Base-by-base conservation (phyloP, 2,113 vertebrate species). In the Thamnaconus septentrionalis region DNA sequence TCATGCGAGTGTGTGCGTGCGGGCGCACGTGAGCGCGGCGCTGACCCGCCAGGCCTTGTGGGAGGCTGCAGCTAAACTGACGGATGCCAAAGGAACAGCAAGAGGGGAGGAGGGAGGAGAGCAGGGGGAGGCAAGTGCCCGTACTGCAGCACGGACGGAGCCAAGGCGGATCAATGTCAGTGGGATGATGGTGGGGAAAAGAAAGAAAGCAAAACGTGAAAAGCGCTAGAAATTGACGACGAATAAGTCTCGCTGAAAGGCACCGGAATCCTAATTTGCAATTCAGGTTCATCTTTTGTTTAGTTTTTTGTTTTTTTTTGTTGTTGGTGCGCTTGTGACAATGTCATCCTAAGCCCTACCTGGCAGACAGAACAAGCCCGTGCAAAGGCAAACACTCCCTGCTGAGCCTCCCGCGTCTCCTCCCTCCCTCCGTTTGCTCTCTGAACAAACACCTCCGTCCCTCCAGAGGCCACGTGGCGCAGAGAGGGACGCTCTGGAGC, bases 141-240 rank as follows among this genome's bases (percentile, higher is more conserved):
- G 56, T 80, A 69, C 80, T 85, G 85, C 83, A 83, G 80, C 77
- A 86, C 75, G 85, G 82, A 69, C 84, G 80, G 46, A 65, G 67
- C 1, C 10, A 62, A 44, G 42, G 11, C 52, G 76, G 62, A 55
- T 7, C n/a, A 4, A 47, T 41, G 41, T 12, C 0, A 8, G 5
- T 8, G 7, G 12, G 59, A 41, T 1, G 69, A 5, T 11, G 45
- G 12, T 12, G 51, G 7, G 48, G 46, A 48, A 48, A 48, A 48
- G 10, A 48, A 49, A 49, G 4, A 49, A 49, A 4, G 9, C 8
- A 10, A 48, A 48, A 48, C 0, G 48, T 49, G 8, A 8, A 4
- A 49, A 11, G n/a, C 9, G 8, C 8, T 8, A 11, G 9, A 11
- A 49, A 31, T 31, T 31, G 18, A 31, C 18, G 18, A 31, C 18